These are phyloP conservation scores for Triplophysa rosa DNA, from an alignment of 2,113 vertebrate genomes.

Conservation along the genomic window DNA sequence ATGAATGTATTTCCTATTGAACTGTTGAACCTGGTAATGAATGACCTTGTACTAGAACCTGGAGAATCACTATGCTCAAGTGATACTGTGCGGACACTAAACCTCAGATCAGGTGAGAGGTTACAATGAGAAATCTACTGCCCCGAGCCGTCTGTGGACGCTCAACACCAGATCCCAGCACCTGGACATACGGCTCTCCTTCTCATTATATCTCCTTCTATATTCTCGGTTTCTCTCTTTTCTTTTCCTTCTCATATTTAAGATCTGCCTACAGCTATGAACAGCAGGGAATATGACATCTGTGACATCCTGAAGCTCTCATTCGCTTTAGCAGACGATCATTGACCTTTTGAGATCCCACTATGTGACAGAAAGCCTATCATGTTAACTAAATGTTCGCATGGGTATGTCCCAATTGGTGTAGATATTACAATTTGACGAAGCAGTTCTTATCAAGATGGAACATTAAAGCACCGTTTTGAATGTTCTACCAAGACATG, in stretches of 20 bases:
- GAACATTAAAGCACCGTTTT: not conserved
- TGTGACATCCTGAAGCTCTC: not conserved
- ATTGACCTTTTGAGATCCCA: not conserved
- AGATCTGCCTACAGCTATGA: slow-evolving; percentile 10
- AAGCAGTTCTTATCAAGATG: no score
- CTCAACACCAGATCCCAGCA: slow-evolving; percentile 46
- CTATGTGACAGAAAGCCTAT: not conserved
- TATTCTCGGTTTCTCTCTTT: not conserved
- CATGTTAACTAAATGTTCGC: not conserved
- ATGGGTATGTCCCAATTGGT: not conserved
- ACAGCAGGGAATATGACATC: not conserved
- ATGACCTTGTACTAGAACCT: slow-evolving; percentile 41
- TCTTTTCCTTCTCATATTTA: slow-evolving; percentile 9
- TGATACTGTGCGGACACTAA: slow-evolving; percentile 26
- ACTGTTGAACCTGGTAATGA: slow-evolving; percentile 30
- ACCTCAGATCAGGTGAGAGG: slow-evolving; percentile 43
- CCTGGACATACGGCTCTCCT: slow-evolving; percentile 19
- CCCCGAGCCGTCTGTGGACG: slow-evolving; percentile 44
- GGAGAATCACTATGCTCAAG: slow-evolving; percentile 23
- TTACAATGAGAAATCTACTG: slow-evolving; percentile 40
- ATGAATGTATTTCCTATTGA: slow-evolving; percentile 28
- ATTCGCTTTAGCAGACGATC: not conserved
- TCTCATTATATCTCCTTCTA: not conserved
- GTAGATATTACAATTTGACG: not conserved
- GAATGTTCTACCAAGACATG: not conserved